Evolutionary conservation across 2,888 invertebrate species (phyloP).

Genomic region (Spodoptera littoralis): DNA sequence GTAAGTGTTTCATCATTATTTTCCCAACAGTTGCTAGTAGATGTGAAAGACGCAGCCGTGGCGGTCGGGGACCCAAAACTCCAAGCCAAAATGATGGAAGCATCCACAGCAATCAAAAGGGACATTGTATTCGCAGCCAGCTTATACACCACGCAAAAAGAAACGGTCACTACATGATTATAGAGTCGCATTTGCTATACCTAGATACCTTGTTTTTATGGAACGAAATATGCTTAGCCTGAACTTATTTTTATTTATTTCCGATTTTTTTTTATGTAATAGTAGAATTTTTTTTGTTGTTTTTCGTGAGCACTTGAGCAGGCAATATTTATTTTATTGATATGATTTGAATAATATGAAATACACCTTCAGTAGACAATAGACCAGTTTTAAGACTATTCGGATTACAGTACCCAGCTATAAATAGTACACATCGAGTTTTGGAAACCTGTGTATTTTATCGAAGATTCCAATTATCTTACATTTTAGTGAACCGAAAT

Average conservation of each 20-base stretch:
- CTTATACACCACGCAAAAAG: constrained; percentile 92
- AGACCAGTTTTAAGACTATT: constrained; percentile 2
- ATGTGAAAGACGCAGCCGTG: constrained; percentile 97
- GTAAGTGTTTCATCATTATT: neutral
- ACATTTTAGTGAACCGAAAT: no score
- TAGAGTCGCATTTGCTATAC: constrained; percentile 13
- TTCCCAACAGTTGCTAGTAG: constrained; percentile 81
- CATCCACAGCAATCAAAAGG: constrained; percentile 96
- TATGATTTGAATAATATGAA: constrained; percentile 7
- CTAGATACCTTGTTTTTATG: constrained; percentile 20
- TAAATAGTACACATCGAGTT: no score
- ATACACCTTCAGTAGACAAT: neutral
- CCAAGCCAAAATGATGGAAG: constrained; percentile 98
- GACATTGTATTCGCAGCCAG: constrained; percentile 99
- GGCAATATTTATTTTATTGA: neutral
- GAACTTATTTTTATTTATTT: neutral
- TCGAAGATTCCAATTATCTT: no score
- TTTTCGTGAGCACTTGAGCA: neutral
- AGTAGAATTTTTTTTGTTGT: neutral
- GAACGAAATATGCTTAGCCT: constrained; percentile 17
- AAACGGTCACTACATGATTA: constrained; percentile 62
- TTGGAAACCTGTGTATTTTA: no score
- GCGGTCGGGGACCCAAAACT: constrained; percentile 97
- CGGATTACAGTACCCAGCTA: neutral
- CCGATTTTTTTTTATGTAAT: no score